These are phyloP conservation scores for Sardina pilchardus DNA, from an alignment of 2,113 vertebrate genomes.

Conservation along the genomic window DNA sequence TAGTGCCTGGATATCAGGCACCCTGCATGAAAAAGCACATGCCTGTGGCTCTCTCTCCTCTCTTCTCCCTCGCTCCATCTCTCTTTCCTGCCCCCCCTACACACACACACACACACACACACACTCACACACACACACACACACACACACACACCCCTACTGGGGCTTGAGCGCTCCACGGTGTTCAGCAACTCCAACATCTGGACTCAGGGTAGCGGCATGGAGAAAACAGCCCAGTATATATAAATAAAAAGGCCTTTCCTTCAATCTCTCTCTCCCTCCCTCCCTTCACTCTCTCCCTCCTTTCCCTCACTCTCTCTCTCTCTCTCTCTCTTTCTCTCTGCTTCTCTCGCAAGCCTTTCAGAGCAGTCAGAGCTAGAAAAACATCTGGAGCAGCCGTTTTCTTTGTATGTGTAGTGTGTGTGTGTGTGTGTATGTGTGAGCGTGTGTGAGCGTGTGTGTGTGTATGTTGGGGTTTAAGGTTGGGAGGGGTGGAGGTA, in stretches of 20 bases:
- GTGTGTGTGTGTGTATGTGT: constrained; percentile 55
- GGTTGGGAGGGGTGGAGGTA: constrained; percentile 6
- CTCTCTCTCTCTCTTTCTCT: constrained; percentile 20
- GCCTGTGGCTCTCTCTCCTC: constrained; percentile 41
- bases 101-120: not conserved
- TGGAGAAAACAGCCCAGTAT: constrained; percentile 56
- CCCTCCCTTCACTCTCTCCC: not conserved
- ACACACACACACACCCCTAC: constrained; percentile 36
- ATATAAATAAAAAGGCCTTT: constrained; percentile 38
- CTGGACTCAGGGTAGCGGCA: constrained; percentile 57
- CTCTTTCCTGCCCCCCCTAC: constrained; percentile 20
- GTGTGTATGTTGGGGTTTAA: constrained; percentile 5
- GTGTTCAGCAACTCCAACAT: constrained; percentile 62
- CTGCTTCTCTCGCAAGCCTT: constrained; percentile 55
- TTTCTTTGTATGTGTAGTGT: constrained; percentile 65
- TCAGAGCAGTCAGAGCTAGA: constrained; percentile 67
- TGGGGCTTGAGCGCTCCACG: constrained; percentile 49
- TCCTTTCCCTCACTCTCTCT: not conserved
- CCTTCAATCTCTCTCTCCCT: not conserved
- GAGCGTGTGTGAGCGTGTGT: constrained; percentile 56
- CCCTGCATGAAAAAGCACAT: constrained; percentile 50
- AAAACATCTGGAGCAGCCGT: constrained; percentile 76
- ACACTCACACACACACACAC: constrained; percentile 12
- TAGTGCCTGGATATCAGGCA: constrained; percentile 59
- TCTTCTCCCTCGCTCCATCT: constrained; percentile 42